Evolutionary conservation across 1,140 invertebrate species (phyloP), one percentile per base, ranked within the genome.

Genomic region (Drosophila novamexicana): DNA sequence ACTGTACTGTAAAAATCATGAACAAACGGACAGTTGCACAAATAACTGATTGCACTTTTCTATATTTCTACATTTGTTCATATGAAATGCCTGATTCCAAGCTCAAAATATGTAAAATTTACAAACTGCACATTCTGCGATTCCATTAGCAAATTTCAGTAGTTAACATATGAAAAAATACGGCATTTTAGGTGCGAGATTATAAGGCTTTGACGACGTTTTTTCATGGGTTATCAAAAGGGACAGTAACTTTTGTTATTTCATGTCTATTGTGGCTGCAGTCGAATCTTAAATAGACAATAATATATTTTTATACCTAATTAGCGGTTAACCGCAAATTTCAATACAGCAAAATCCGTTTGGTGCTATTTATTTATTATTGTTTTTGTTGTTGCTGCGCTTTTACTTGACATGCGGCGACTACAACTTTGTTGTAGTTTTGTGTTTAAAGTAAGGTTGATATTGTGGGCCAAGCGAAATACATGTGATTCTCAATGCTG

Each of bases 321-420:
- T 90, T 90, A 91, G 88, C 68, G 88, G 88, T 91, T 88, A 90
- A 81, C 86, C 88, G 59, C 88, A 81, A 86, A 63, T 80, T 81
- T 81, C 83, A 83, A 84, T 88, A 90, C 65, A 80, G 45, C 65
- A 64, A 77, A 75, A 69, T 74, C 65, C 57, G 71, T 49, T 58
- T 74, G 22, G 64, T 45, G 54, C 42, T 65, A 7, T 69, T 52
- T 40, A 45, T 3, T 45, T 45, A 18, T 45, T 34, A 16, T 22
- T 16, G 10, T 16, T 63, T 47, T 52, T 63, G 10, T 32, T 63
- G 61, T 42, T 63, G 10, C 32, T 40, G 53, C 29, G 73, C 61
- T 76, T 66, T 88, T 70, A 77, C 68, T 79, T 85, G 59, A 53
- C 47, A 66, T 82, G 86, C 79, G 79, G 83, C 84, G 66, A 74